Evolutionary conservation across 2,113 vertebrate genomes (phyloP), one percentile per base, ranked within the genome.

Genomic region (Petroica traversi): DNA sequence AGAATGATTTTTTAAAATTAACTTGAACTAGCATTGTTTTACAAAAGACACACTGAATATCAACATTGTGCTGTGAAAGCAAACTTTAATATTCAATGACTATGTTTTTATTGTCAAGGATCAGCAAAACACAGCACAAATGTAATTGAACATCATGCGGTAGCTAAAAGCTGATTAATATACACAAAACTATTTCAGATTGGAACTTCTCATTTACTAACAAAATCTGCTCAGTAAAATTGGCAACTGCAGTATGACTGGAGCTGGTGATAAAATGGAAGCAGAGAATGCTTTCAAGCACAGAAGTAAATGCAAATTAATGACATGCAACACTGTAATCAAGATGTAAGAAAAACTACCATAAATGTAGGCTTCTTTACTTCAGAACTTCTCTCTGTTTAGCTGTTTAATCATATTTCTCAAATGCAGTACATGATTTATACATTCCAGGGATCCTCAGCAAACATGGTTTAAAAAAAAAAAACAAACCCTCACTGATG

Each of bases 71-170:
- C 33, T 3, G 0, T 58, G 62, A 85, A 89, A 78, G 45, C 14
- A 75, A 95, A 84, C 28, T 89, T 38, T 57, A 75, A 43, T 76
- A 75, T 68, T 90, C 79, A 77, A 3, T 55, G 49, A 85, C 38
- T 66, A 45, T 17, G 19, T 49, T 78, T 85, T 81, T 85, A 62
- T 75, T 69, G 29, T 46, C 38, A 54, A 76, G 22, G 72, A 66
- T 89, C 69, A 85, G 76, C 57, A 84, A 92, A 95, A 95, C 76
- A 84, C 36, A 81, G 48, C 41, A 85, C 57, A 91, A 89, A 87
- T 68, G 51, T 48, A 78, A 89, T 18, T 75, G 33, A 87, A 75
- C 58, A 54, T 69, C 45, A 87, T 58, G 41, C 2, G 10, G 22
- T 22, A 59, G 73, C 61, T 85, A 59, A 91, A 81, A 75, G 73